These are phyloP conservation scores for Pogonomyrmex barbatus DNA, from an alignment of 1,140 invertebrate genomes.

Conservation along the genomic window DNA sequence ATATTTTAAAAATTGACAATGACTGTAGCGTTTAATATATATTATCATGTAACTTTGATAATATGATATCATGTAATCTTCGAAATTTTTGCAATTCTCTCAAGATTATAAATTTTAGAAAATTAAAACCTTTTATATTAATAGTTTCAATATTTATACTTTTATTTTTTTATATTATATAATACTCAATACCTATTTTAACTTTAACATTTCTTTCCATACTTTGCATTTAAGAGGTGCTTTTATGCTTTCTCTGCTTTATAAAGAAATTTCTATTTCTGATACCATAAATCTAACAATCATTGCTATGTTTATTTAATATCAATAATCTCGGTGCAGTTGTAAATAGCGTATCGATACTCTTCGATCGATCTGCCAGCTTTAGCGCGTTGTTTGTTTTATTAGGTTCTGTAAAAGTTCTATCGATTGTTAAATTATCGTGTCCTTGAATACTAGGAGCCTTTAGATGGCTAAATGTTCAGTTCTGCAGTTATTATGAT, in stretches of 20 bases:
- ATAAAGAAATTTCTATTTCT: neutral
- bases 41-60: constrained; percentile 1
- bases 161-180: too few relatives aligned
- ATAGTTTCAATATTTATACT: too few relatives aligned
- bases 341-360: constrained; percentile 59
- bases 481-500: constrained; percentile 3
- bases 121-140: neutral
- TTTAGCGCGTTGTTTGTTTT: constrained; percentile 57
- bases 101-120: neutral
- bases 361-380: constrained; percentile 50
- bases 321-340: constrained; percentile 46
- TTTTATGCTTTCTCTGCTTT: too few relatives aligned
- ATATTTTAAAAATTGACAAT: too few relatives aligned
- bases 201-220: neutral
- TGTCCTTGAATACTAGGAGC: constrained; percentile 37
- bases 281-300: neutral
- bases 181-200: too few relatives aligned
- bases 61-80: neutral
- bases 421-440: constrained; percentile 60
- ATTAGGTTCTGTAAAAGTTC: constrained; percentile 46
- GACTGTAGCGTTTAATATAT: too few relatives aligned
- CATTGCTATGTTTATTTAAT: constrained; percentile 37
- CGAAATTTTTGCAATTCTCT: too few relatives aligned
- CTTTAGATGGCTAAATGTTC: constrained; percentile 37
- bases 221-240: neutral